A percentile compares a stretch with the other conserved stretches of the same genome.
phyloP scores from a whole-genome alignment of 2,888 invertebrate genomes.

The Prenolepis imparis region DNA sequence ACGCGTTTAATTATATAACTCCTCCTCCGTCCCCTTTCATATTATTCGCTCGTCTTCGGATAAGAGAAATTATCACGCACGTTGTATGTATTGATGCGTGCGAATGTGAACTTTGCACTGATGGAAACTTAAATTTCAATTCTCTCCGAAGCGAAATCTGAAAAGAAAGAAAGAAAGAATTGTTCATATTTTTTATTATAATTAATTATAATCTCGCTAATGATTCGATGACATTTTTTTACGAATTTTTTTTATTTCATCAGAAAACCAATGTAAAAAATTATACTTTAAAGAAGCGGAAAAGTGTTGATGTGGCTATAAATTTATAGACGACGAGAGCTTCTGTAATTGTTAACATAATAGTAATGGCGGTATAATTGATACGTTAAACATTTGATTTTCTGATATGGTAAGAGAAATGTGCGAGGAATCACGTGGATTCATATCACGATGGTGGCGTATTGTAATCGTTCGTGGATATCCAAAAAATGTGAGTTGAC shows the following conservation, averaged over 20 bases:
- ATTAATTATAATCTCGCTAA: neutral
- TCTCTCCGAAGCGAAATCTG: neutral
- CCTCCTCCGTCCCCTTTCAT: neutral
- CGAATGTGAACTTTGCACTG: neutral
- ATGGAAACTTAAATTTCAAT: neutral
- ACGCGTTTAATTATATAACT: conserved; percentile 65
- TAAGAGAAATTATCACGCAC: conserved; percentile 29
- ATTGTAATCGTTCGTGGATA: conserved; percentile 81
- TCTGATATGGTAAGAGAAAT: conserved; percentile 70
- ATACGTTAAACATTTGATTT: conserved; percentile 8
- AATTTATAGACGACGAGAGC: neutral
- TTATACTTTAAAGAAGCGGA: neutral
- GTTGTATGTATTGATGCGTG: neutral
- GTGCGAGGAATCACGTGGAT: conserved; percentile 77
- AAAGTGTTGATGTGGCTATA: neutral
- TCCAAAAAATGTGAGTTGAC: conserved; percentile 76
- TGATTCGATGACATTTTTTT: neutral
- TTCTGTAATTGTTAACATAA: neutral
- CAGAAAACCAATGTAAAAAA: neutral
- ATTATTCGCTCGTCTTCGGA: conserved; percentile 7
- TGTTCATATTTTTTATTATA: no score
- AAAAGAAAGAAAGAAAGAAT: neutral
- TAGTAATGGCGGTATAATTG: neutral
- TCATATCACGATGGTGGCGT: conserved; percentile 81
- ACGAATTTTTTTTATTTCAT: neutral